These are phyloP conservation scores for Rhodinocichla rosea DNA, from an alignment of 2,113 vertebrate genomes.

Conservation along the genomic window DNA sequence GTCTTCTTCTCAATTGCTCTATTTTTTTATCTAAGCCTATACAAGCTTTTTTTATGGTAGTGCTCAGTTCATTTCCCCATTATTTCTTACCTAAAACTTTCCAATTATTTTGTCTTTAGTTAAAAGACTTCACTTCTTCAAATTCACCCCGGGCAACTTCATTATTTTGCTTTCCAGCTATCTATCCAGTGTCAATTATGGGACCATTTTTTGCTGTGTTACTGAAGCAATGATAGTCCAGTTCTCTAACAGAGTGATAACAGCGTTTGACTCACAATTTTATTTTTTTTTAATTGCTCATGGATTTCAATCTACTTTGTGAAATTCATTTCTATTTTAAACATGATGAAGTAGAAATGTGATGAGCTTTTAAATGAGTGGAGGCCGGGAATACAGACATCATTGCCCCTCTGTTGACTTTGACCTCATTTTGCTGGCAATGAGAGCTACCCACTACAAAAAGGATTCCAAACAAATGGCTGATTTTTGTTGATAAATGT, in stretches of 20 bases:
- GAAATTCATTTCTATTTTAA: slow-evolving; percentile 10
- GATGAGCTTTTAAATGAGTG: neutral
- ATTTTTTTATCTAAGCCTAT: slow-evolving; percentile 30
- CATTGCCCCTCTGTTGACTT: neutral
- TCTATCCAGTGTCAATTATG: slow-evolving; percentile 22
- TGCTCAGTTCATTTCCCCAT: slow-evolving; percentile 35
- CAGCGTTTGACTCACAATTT: neutral
- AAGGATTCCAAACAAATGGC: neutral
- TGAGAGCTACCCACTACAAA: neutral
- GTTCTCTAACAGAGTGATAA: neutral
- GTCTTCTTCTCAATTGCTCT: slow-evolving; percentile 24
- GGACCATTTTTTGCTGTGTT: neutral
- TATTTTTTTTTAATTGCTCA: neutral
- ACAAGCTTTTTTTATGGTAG: slow-evolving; percentile 22
- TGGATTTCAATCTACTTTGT: neutral
- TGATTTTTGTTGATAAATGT: neutral
- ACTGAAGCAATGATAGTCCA: neutral
- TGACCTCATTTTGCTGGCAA: neutral
- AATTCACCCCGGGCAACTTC: slow-evolving; percentile 41
- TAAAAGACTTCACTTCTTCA: slow-evolving; percentile 36
- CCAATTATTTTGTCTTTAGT: slow-evolving; percentile 56
- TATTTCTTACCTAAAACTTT: slow-evolving; percentile 59
- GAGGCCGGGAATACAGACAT: neutral
- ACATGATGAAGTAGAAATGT: neutral
- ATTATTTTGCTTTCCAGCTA: slow-evolving; percentile 42